phyloP scores from a whole-genome alignment of 2,113 vertebrate species.

The Pterocles burchelli region DNA sequence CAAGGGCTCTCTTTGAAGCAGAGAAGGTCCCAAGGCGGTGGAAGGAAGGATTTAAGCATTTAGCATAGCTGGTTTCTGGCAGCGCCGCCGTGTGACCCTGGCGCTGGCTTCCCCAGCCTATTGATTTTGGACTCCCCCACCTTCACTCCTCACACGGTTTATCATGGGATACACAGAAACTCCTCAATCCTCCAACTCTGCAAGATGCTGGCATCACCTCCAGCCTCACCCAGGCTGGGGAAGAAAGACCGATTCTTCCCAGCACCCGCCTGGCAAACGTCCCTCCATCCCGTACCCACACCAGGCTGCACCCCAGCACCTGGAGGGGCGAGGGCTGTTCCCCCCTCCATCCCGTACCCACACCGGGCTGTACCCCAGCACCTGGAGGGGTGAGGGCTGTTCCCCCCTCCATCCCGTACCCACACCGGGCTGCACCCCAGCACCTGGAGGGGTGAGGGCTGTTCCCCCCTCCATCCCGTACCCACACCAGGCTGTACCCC shows the following conservation, averaged over 20 bases:
- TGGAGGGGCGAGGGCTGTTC: background rate
- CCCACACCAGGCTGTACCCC: background rate
- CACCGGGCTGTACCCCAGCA: no score
- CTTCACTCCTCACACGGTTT: slow-evolving; percentile 34
- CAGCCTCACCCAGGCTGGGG: background rate
- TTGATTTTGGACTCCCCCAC: slow-evolving; percentile 56
- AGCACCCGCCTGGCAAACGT: background rate
- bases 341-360: no score
- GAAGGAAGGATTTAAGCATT: slow-evolving; percentile 61
- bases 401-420: no score
- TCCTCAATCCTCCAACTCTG: slow-evolving; percentile 2
- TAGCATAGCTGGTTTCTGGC: slow-evolving; percentile 44
- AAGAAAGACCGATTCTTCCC: slow-evolving; percentile 49
- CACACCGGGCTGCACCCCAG: no score
- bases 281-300: background rate
- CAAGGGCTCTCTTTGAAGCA: background rate
- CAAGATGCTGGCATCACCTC: background rate
- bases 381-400: no score
- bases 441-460: no score
- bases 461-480: background rate
- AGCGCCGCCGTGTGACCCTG: background rate
- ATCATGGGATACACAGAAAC: slow-evolving; percentile 21
- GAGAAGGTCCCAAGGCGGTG: background rate
- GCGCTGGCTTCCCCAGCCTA: slow-evolving; percentile 5
- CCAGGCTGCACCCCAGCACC: rapidly evolving